phyloP scores from a whole-genome alignment of 1,140 invertebrate genomes.

The Brachionus angularis region DNA sequence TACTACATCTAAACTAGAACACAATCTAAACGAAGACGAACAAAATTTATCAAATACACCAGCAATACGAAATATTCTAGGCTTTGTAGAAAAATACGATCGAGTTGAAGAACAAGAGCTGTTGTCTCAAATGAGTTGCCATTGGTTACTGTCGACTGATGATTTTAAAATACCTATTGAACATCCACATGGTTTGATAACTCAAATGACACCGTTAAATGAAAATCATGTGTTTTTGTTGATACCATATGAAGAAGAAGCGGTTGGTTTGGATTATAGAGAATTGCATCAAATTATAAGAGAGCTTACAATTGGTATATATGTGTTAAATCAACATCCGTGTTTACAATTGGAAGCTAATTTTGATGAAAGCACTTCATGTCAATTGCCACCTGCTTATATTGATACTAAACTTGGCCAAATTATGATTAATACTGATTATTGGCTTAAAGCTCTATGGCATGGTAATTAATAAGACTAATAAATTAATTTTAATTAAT shows the following conservation, averaged over 20 bases:
- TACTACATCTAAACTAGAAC: background rate
- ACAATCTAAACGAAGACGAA: background rate
- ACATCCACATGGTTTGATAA: constrained; percentile 52
- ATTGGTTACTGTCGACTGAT: constrained; percentile 55
- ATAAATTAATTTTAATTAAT: too few relatives aligned
- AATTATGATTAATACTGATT: constrained; percentile 54
- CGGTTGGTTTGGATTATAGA: background rate
- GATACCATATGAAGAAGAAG: constrained; percentile 19
- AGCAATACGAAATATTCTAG: constrained; percentile 45
- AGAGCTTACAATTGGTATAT: constrained; percentile 57
- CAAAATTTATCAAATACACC: constrained; percentile 25
- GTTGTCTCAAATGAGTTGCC: constrained; percentile 48
- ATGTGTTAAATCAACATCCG: constrained; percentile 56
- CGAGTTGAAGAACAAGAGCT: constrained; percentile 55
- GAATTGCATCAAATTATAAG: constrained; percentile 55
- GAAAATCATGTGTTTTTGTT: constrained; percentile 33
- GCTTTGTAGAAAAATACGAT: constrained; percentile 53
- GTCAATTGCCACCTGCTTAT: constrained; percentile 56
- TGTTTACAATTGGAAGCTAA: constrained; percentile 52
- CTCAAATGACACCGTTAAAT: constrained; percentile 48
- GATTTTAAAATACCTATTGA: constrained; percentile 52
- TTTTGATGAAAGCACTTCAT: constrained; percentile 53
- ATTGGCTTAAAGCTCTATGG: constrained; percentile 58
- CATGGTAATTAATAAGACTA: too few relatives aligned
- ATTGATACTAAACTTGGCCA: constrained; percentile 55